Percentiles rank a stretch among this genome's conserved stretches.
Conservation (phyloP, 35 echinoderm and acorn worm species). For the Ophioderma brevispina region DNA sequence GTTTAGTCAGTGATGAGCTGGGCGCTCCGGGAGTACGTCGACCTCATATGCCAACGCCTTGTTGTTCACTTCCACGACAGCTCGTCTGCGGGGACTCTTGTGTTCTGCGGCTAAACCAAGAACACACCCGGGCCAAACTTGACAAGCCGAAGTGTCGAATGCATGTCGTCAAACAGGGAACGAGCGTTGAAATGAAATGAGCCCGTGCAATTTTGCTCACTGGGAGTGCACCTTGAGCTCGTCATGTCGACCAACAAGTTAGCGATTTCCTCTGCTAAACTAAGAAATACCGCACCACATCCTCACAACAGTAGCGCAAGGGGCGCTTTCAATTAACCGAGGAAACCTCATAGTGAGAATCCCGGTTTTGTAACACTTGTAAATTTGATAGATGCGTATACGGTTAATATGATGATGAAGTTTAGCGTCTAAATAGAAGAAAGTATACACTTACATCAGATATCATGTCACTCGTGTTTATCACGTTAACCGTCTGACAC, state of each 20-base stretch:
- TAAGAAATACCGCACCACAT: background rate
- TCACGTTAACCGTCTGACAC: background rate
- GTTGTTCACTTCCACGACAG: background rate
- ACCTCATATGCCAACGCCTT: background rate
- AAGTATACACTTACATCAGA: background rate
- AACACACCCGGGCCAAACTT: background rate
- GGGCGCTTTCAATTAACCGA: background rate
- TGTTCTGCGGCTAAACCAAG: background rate
- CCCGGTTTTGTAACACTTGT: background rate
- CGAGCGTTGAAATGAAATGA: background rate
- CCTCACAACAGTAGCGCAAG: background rate
- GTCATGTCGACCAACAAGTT: background rate
- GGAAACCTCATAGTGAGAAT: background rate
- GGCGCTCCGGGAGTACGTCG: background rate
- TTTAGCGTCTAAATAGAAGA: background rate
- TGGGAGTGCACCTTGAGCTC: background rate
- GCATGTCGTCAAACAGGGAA: background rate
- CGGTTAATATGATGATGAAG: background rate
- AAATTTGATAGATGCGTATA: background rate
- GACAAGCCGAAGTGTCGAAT: background rate
- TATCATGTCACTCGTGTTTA: background rate
- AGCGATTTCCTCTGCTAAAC: background rate
- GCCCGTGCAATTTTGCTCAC: background rate
- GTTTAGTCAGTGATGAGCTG: constrained; percentile 5
- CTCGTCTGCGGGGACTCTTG: background rate